phyloP scores from a whole-genome alignment of 2,888 invertebrate species.

The Eueremaeus valkanovi region DNA sequence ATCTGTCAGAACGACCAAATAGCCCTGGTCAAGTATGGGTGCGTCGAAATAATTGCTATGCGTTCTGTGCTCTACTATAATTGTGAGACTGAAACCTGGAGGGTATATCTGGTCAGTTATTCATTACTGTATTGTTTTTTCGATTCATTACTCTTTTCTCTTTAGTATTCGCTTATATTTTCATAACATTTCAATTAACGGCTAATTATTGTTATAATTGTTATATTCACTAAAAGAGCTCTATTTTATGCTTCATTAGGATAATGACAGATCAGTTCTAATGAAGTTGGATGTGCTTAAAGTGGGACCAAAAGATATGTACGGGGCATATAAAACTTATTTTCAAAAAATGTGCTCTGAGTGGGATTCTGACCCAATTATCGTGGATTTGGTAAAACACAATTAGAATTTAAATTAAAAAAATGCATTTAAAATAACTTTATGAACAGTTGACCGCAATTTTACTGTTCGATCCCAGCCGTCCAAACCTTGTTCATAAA shows the following conservation, averaged over 20 bases:
- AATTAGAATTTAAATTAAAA: neutral
- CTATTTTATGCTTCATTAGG: too few relatives aligned
- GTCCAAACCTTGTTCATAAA: too few relatives aligned
- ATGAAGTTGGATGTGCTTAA: neutral
- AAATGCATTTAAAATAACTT: neutral
- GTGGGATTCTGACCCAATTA: neutral
- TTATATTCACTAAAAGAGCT: too few relatives aligned
- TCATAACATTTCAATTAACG: too few relatives aligned
- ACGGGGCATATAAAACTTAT: neutral
- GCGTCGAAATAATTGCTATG: neutral
- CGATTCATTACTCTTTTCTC: too few relatives aligned
- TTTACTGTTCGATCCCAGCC: neutral
- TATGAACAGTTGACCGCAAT: neutral
- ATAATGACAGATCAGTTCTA: neutral
- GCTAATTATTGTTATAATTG: too few relatives aligned
- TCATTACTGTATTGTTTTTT: neutral
- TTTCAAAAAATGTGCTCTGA: neutral
- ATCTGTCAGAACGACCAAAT: neutral
- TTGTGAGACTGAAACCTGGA: neutral
- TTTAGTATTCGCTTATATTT: neutral
- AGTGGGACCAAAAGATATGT: neutral
- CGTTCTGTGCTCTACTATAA: neutral
- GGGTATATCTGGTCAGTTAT: neutral
- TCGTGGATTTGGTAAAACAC: neutral
- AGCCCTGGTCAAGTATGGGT: neutral